A percentile compares a stretch with the other conserved stretches of the same genome.
These are phyloP conservation scores for Marcusenius ussheri DNA, from an alignment of 2,113 vertebrate species.

Conservation along the genomic window DNA sequence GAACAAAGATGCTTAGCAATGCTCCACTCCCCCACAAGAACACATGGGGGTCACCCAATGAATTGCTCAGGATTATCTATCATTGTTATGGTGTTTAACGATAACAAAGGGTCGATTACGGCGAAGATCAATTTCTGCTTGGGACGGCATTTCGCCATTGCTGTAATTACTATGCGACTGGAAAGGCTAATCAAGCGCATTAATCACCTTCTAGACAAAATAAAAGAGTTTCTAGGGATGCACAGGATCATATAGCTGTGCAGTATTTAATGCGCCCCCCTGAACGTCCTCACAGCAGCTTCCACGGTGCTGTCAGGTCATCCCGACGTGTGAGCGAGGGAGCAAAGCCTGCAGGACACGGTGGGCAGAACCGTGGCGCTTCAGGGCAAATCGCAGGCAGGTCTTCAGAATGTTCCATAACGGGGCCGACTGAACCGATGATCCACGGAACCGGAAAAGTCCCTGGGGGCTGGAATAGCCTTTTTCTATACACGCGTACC, in stretches of 20 bases:
- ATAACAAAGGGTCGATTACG: conserved; percentile 7
- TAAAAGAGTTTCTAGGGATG: not conserved
- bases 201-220: conserved; percentile 17
- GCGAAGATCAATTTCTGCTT: conserved; percentile 14
- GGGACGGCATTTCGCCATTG: not conserved
- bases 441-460: not conserved
- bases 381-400: not conserved
- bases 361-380: not conserved
- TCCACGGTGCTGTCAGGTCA: not conserved
- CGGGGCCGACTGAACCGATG: not conserved
- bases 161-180: not conserved
- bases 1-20: not conserved
- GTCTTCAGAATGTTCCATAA: not conserved
- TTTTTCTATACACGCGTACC: not conserved
- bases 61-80: not conserved
- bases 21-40: not conserved
- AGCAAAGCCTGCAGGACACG: not conserved
- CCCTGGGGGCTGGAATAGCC: not conserved
- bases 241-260: not conserved
- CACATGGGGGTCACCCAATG: not conserved
- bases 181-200: conserved; percentile 11
- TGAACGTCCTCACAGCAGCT: not conserved
- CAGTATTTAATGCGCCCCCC: not conserved
- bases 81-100: not conserved
- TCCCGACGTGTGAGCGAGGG: not conserved